Evolutionary conservation across 2,113 vertebrate genomes (phyloP), one percentile per base, ranked within the genome.

Genomic region (Sitta europaea): DNA sequence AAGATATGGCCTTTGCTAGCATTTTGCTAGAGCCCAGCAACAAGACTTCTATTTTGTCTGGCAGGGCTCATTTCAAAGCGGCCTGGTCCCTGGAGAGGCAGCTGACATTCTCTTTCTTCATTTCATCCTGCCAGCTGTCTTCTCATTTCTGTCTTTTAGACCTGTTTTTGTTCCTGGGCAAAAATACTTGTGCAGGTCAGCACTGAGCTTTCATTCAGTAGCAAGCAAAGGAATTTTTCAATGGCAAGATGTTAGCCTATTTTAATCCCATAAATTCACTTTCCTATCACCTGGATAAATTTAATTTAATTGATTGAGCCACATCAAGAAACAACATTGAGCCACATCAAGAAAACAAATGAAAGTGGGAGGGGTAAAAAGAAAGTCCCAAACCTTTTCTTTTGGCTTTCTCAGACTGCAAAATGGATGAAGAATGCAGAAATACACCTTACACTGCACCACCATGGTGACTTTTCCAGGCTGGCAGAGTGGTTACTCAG

Each of bases 41-140:
- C 65, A 86, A 65, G 57, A 53, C n/a, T 94, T 84, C 63, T 90
- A 10, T 96, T 93, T 86, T 35, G 23, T 94, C 82, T 84, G 65
- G 25, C 61, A 88, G 36, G 59, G 76, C 75, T 93, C 79, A 45
- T 94, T 94, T 96, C 92, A 93, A 82, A 96, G 92, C 88, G 0
- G 23, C 18, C 61, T 80, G 55, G 57, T 88, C 92, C 79, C 88
- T 0, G 0, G 92, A 86, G 92, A 93, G 59, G 68, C 94, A 97
- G 94, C 94, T 96, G 96, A 94, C 93, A 90, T 90, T 93, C 82
- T 79, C 86, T 96, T 91, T 88, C 75, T 83, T 68, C 72, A 78
- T 88, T 95, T 84, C 83, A 92, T 94, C 61, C 88, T 93, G 82
- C 19, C 96, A 95, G 95, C 92, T 96, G 94, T 94, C 94, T 94